Evolutionary conservation across 2,888 invertebrate species (phyloP).

Genomic region (Antheraea yamamai): DNA sequence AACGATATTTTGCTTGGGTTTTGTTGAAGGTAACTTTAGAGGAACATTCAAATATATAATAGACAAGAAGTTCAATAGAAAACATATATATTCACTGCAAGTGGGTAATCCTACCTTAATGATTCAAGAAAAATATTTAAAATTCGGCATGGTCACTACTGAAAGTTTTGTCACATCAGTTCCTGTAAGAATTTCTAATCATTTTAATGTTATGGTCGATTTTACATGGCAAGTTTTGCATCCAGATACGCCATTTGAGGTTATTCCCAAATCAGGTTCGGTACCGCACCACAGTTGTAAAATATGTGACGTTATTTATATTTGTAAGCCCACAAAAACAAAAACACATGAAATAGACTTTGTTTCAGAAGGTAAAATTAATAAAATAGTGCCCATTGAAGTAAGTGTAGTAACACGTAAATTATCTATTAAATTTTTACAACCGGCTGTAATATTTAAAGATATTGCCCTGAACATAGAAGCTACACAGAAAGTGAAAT

Average conservation of each 20-base stretch:
- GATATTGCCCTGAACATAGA: constrained; percentile 70
- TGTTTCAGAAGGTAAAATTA: constrained; percentile 43
- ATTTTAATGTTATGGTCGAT: constrained; percentile 59
- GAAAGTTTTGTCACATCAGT: constrained; percentile 68
- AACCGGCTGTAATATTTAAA: constrained; percentile 59
- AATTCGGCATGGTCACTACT: constrained; percentile 73
- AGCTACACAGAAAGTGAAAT: constrained; percentile 65
- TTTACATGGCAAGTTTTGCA: constrained; percentile 60
- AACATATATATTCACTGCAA: constrained; percentile 58
- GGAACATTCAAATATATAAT: constrained; percentile 61
- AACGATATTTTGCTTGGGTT: constrained; percentile 53
- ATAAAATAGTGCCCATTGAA: constrained; percentile 55
- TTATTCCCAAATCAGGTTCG: constrained; percentile 58
- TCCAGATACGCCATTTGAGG: constrained; percentile 65
- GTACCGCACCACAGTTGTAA: constrained; percentile 57
- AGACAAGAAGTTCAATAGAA: constrained; percentile 55
- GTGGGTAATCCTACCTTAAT: constrained; percentile 57
- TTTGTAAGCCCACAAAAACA: constrained; percentile 61
- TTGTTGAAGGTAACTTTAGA: constrained; percentile 47
- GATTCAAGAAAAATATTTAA: constrained; percentile 57
- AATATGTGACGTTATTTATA: constrained; percentile 63
- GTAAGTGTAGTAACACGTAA: constrained; percentile 64
- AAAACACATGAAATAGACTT: constrained; percentile 67
- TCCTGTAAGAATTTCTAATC: constrained; percentile 62
- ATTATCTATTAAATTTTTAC: constrained; percentile 68